A percentile compares a stretch with the other conserved stretches of the same genome.
Evolutionary conservation across 2,113 vertebrate genomes (phyloP).

Genomic region (Amazona guildingii): DNA sequence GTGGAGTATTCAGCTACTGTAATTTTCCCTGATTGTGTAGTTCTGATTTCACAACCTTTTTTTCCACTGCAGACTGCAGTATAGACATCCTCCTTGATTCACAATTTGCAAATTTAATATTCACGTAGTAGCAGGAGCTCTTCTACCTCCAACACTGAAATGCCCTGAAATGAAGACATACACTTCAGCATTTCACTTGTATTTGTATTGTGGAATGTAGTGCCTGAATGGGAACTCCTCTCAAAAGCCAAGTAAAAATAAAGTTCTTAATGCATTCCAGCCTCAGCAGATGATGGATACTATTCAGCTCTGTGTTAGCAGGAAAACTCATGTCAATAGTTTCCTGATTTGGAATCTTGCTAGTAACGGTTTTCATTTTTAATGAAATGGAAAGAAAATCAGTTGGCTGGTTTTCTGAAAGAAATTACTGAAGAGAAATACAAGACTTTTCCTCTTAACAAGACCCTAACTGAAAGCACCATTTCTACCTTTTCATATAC

Average conservation of each 20-base stretch:
- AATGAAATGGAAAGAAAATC: background rate
- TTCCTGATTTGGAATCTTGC: background rate
- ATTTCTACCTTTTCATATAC: background rate
- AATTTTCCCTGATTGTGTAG: background rate
- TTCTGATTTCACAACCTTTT: background rate
- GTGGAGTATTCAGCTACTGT: background rate
- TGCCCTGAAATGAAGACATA: background rate
- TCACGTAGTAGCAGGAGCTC: background rate
- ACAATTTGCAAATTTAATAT: background rate
- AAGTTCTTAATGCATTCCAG: background rate
- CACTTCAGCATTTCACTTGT: background rate
- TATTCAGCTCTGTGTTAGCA: background rate
- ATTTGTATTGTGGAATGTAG: background rate
- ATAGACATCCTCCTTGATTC: background rate
- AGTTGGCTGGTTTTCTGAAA: background rate
- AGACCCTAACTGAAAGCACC: background rate
- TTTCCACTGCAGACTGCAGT: background rate
- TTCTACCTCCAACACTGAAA: background rate
- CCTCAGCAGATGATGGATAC: background rate
- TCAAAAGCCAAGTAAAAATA: background rate
- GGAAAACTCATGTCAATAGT: background rate
- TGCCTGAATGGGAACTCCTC: background rate
- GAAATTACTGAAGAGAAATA: background rate
- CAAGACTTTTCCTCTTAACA: background rate
- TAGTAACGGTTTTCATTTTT: background rate